A percentile compares a stretch with the other conserved stretches of the same genome.
phyloP scores from a whole-genome alignment of 2,888 invertebrate species.

The Psylliodes chrysocephalus region DNA sequence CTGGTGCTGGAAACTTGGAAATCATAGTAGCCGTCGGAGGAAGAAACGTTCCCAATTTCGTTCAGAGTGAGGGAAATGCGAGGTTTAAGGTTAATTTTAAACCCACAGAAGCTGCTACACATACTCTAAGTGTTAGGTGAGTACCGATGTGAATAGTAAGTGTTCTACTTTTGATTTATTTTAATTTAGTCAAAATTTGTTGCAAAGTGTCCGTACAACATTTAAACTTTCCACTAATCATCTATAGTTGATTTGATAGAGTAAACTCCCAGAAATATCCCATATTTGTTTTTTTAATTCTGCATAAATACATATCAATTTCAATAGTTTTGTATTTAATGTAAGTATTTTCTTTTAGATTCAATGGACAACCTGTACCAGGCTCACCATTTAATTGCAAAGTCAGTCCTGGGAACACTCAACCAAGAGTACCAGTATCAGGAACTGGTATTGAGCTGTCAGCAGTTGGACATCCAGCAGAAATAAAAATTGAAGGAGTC shows the following conservation, averaged over 20 bases:
- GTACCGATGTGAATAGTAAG: no score
- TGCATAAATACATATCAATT: no score
- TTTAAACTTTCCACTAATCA: no score
- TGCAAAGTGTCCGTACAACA: no score
- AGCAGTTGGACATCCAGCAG: slow-evolving; percentile 73
- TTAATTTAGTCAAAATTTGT: no score
- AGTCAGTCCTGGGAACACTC: slow-evolving; percentile 72
- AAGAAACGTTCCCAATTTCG: slow-evolving; percentile 97
- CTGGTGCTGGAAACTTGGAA: slow-evolving; percentile 94
- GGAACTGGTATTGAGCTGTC: slow-evolving; percentile 77
- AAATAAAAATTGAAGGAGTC: slow-evolving; percentile 69
- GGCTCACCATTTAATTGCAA: slow-evolving; percentile 96
- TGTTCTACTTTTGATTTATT: no score
- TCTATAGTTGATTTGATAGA: no score
- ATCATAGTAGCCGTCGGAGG: slow-evolving; percentile 97
- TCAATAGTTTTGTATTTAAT: no score
- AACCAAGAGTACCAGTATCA: slow-evolving; percentile 72
- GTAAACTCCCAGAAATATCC: no score
- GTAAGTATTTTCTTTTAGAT: slow-evolving; percentile 60
- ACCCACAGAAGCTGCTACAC: slow-evolving; percentile 91
- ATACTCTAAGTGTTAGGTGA: slow-evolving; percentile 87
- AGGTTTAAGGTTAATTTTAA: slow-evolving; percentile 95
- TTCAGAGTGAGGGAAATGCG: slow-evolving; percentile 96
- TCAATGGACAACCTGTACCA: slow-evolving; percentile 80
- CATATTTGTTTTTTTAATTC: no score